These are phyloP conservation scores for Lissocephala sabroskyi DNA, from an alignment of 2,888 invertebrate genomes.

Conservation along the genomic window DNA sequence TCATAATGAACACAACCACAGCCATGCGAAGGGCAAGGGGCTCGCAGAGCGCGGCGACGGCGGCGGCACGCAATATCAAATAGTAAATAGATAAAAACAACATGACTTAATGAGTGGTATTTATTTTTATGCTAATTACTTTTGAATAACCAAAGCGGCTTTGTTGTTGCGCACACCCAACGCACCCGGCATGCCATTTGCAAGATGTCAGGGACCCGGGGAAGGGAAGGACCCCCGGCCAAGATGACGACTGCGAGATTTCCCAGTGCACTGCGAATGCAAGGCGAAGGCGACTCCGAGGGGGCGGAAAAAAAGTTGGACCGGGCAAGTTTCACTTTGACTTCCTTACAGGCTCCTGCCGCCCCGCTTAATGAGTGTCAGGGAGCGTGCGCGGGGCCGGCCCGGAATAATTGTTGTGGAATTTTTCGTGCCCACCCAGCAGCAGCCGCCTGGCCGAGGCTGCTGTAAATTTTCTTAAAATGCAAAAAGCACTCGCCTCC, in stretches of 20 bases:
- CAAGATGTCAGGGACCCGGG: not conserved
- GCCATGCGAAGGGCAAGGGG: not conserved
- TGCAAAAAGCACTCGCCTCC: slow-evolving; percentile 54
- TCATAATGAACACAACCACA: not conserved
- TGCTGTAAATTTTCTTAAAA: slow-evolving; percentile 52
- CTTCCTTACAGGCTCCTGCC: not conserved
- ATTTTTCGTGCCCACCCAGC: slow-evolving; percentile 5
- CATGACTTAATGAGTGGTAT: slow-evolving; percentile 62
- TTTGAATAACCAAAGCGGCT: slow-evolving; percentile 43
- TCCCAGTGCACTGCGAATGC: not conserved
- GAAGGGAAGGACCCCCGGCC: too few species aligned
- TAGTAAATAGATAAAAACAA: slow-evolving; percentile 58
- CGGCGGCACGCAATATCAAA: slow-evolving; percentile 39
- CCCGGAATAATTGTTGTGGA: slow-evolving; percentile 43
- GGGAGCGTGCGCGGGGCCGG: slow-evolving; percentile 8
- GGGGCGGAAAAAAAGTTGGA: slow-evolving; percentile 12
- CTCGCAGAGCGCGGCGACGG: not conserved
- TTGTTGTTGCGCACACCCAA: not conserved
- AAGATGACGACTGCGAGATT: too few species aligned
- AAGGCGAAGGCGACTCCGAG: not conserved
- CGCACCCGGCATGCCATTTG: not conserved
- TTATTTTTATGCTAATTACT: slow-evolving; percentile 64
- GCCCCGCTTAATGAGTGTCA: slow-evolving; percentile 36
- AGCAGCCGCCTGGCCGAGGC: not conserved
- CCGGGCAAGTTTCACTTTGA: not conserved